phyloP scores from a whole-genome alignment of 2,113 vertebrate genomes.

The Esox niger region DNA sequence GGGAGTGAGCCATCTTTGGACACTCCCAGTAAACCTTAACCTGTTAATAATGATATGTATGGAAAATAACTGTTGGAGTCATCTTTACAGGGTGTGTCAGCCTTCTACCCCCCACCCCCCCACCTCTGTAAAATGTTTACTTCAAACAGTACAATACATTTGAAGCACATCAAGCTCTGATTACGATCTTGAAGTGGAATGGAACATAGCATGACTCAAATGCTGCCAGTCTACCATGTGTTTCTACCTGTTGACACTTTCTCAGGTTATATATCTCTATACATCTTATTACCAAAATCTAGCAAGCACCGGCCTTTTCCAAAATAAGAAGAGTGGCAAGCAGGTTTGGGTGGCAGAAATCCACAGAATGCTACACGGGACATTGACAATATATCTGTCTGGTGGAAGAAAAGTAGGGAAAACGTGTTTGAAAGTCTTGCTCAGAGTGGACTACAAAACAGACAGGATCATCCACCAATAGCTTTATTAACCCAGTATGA shows the following conservation, averaged over 20 bases:
- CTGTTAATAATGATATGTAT: too few species aligned
- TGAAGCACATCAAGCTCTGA: background rate
- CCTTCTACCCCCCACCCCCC: too few species aligned
- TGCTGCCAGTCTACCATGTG: background rate
- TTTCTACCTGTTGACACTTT: conserved; percentile 1
- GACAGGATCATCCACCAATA: conserved; percentile 51
- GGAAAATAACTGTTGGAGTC: too few species aligned
- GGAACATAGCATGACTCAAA: background rate
- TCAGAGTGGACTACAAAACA: conserved; percentile 60
- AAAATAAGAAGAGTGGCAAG: conserved; percentile 65
- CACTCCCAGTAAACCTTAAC: too few species aligned
- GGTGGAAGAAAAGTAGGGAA: too few species aligned
- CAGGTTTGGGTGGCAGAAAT: conserved; percentile 54
- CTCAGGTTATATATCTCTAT: conserved; percentile 9
- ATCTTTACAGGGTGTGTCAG: too few species aligned
- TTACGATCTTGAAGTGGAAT: background rate
- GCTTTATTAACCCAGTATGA: background rate
- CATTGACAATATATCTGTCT: too few species aligned
- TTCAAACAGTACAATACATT: background rate
- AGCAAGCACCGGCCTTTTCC: conserved; percentile 44
- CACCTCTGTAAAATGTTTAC: too few species aligned
- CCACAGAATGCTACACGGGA: conserved; percentile 61
- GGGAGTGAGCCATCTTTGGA: too few species aligned
- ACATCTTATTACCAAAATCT: conserved; percentile 34
- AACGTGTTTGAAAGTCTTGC: too few species aligned